Percentiles rank a stretch among this genome's conserved stretches.
Conservation (phyloP, 2,797 vertebrate genomes). For the Oophaga sylvatica region DNA sequence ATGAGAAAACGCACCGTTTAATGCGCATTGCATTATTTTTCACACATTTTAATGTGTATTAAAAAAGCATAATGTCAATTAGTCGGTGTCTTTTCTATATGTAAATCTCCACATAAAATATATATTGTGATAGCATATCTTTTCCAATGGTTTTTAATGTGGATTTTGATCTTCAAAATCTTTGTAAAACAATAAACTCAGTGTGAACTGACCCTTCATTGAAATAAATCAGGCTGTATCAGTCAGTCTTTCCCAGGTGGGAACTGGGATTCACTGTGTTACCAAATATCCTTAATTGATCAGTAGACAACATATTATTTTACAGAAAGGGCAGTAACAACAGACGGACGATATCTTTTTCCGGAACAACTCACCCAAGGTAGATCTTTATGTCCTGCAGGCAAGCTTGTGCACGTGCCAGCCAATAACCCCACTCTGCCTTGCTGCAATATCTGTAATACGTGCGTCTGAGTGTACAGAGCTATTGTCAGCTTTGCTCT, state of each 20-base stretch:
- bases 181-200: too few relatives aligned
- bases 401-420: constrained; percentile 27
- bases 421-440: neutral
- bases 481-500: constrained; percentile 9
- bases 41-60: too few relatives aligned
- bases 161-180: too few relatives aligned
- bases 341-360: constrained; percentile 90
- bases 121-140: too few relatives aligned
- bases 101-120: too few relatives aligned
- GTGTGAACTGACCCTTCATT: too few relatives aligned
- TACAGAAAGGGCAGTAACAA: constrained; percentile 90
- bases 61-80: too few relatives aligned
- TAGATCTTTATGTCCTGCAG: constrained; percentile 68
- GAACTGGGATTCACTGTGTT: neutral
- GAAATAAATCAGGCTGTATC: neutral
- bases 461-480: neutral
- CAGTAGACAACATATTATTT: constrained; percentile 63
- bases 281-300: neutral
- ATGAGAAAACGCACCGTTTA: too few relatives aligned
- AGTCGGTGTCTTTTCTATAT: too few relatives aligned
- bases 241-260: neutral
- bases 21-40: too few relatives aligned
- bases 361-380: constrained; percentile 87
- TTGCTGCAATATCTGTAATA: neutral
- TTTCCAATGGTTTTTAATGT: too few relatives aligned